phyloP scores from a whole-genome alignment of 2,113 vertebrate species.

The Salvator merianae region DNA sequence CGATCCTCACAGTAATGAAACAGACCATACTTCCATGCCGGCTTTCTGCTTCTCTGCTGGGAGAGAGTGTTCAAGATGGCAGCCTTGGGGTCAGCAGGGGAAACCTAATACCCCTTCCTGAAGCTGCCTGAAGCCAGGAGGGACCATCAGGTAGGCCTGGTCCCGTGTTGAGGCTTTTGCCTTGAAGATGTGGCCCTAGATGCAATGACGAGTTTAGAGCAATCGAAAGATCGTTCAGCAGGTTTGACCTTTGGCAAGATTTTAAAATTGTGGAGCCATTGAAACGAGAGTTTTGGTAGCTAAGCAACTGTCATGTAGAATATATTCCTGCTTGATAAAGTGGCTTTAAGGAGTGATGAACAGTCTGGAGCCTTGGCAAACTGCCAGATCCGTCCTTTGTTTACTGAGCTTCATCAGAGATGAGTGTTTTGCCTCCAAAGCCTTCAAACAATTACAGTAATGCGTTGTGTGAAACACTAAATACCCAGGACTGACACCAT shows the following conservation, averaged over 20 bases:
- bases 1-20: too few species aligned
- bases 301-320: slow-evolving; percentile 62
- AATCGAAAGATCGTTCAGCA: slow-evolving; percentile 26
- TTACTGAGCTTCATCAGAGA: slow-evolving; percentile 20
- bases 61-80: too few species aligned
- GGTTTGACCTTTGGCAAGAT: slow-evolving; percentile 55
- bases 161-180: background rate
- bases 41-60: too few species aligned
- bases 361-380: slow-evolving; percentile 26
- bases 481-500: background rate
- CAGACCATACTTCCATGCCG: too few species aligned
- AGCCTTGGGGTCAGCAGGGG: too few species aligned
- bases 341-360: slow-evolving; percentile 42
- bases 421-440: slow-evolving; percentile 4
- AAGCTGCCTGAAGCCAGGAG: too few species aligned
- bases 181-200: slow-evolving; percentile 6
- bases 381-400: slow-evolving; percentile 8
- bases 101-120: too few species aligned
- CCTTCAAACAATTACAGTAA: slow-evolving; percentile 6
- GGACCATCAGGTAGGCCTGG: too few species aligned
- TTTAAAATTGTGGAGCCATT: slow-evolving; percentile 44
- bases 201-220: slow-evolving; percentile 19
- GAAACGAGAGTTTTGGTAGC: slow-evolving; percentile 57
- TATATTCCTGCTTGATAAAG: slow-evolving; percentile 50
- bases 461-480: background rate